Evolutionary conservation across 2,888 invertebrate species (phyloP), one percentile per base, ranked within the genome.

Genomic region (Galerucella calmariensis): DNA sequence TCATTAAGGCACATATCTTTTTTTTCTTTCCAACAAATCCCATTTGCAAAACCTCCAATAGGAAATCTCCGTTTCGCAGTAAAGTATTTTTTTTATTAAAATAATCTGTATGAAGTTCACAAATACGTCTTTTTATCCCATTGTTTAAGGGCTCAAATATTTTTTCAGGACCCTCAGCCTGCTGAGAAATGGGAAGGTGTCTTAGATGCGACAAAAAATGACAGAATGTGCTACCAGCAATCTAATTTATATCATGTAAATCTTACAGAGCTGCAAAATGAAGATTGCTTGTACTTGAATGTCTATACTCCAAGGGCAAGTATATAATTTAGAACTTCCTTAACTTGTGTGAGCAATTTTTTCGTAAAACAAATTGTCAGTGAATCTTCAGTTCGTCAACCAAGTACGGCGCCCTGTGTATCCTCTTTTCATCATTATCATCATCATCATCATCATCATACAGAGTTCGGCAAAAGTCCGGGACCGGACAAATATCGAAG

Each of bases 251-350:
- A 63, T 35, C 59, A 71, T 11, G 24, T 62, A 8, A 56, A 59
- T n/a, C 56, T 67, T 27, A 10, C 11, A 5, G 56, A 14, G 6
- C 61, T 63, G 16, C 76, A 80, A 72, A 76, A 69, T 67, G 80
- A 80, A 72, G 81, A 81, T 67, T 81, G 81, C 24, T 62, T 81
- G 27, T 77, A 73, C 62, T 62, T 81, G 20, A 79, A 80, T 67
- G 80, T 81, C 8, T 81, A 79, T 44, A 81, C 80, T 4, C 78
- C 79, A 16, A 68, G 62, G 58, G 79, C 79, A 71, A 77, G 59
- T 72, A 44, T 53, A 16, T 9, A 16, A 48, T 61, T 69, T 35
- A 2, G n/a, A 16, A 51, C 20, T 51, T 67, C 9, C 9, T 9
- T 27, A 67, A 4, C n/a, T n/a, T n/a, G n/a, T n/a, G n/a, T n/a